Conservation (phyloP, 2,113 vertebrate species). For the Eulemur rufifrons region DNA sequence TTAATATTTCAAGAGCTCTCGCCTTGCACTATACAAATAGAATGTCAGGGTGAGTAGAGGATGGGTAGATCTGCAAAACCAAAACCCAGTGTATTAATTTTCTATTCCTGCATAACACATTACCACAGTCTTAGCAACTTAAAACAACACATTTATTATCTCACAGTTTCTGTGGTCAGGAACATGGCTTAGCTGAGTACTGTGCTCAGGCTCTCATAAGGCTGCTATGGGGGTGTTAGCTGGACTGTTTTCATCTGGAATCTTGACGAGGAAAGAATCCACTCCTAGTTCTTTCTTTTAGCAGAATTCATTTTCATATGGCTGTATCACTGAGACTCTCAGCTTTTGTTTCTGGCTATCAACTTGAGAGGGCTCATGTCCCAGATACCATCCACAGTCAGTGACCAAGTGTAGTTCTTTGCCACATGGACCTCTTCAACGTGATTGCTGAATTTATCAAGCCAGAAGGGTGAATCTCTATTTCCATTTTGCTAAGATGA, state of each 20-base stretch:
- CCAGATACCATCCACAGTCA: neutral
- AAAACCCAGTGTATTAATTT: neutral
- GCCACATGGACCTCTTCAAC: neutral
- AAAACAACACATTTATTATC: neutral
- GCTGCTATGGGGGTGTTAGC: neutral
- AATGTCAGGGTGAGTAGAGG: neutral
- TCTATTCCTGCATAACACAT: neutral
- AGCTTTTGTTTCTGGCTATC: neutral
- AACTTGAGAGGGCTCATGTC: rapidly evolving
- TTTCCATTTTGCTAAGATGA: neutral
- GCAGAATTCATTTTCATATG: neutral
- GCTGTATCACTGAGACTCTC: no score
- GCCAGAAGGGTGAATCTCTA: neutral
- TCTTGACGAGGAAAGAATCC: neutral
- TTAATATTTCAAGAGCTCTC: neutral
- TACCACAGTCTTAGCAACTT: neutral
- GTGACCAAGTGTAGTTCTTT: neutral
- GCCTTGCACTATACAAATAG: neutral
- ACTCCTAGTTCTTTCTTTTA: neutral
- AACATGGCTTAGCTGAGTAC: neutral
- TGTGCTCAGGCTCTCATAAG: neutral
- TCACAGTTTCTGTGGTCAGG: neutral
- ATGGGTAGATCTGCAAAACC: neutral
- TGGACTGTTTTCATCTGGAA: neutral
- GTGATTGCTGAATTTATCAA: neutral